These are phyloP conservation scores for Junonia oenone DNA, from an alignment of 2,888 invertebrate species.

Conservation along the genomic window DNA sequence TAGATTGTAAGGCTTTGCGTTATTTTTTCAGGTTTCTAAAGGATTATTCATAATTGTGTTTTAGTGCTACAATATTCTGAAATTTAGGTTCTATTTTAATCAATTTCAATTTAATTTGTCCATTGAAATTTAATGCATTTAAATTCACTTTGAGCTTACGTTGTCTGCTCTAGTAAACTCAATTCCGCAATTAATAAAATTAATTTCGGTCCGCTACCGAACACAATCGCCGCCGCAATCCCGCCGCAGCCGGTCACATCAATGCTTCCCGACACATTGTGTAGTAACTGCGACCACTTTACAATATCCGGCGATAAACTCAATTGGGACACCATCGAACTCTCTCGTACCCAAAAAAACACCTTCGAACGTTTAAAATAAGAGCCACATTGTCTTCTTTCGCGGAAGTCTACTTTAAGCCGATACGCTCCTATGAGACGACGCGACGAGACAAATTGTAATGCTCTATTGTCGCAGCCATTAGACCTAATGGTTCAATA, in stretches of 20 bases:
- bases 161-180: conserved; percentile 20
- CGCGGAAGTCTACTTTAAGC: conserved; percentile 33
- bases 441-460: conserved; percentile 66
- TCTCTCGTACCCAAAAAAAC: conserved; percentile 37
- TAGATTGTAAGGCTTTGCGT: too few species aligned
- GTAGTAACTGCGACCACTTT: conserved; percentile 66
- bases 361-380: conserved; percentile 47
- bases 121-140: background rate
- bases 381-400: conserved; percentile 45
- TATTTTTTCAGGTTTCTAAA: too few species aligned
- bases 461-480: conserved; percentile 71
- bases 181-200: conserved; percentile 34
- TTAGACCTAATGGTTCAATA: conserved; percentile 71
- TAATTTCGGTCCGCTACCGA: conserved; percentile 35
- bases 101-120: background rate
- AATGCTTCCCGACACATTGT: conserved; percentile 61
- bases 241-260: conserved; percentile 47
- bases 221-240: conserved; percentile 41
- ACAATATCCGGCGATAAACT: conserved; percentile 75
- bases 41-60: too few species aligned
- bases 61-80: too few species aligned
- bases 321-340: conserved; percentile 54
- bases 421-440: conserved; percentile 34
- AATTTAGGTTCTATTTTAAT: background rate
- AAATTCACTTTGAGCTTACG: conserved; percentile 14